Percentiles rank a stretch among this genome's conserved stretches.
Evolutionary conservation across 1,140 invertebrate genomes (phyloP).

Genomic region (Papilio xuthus): DNA sequence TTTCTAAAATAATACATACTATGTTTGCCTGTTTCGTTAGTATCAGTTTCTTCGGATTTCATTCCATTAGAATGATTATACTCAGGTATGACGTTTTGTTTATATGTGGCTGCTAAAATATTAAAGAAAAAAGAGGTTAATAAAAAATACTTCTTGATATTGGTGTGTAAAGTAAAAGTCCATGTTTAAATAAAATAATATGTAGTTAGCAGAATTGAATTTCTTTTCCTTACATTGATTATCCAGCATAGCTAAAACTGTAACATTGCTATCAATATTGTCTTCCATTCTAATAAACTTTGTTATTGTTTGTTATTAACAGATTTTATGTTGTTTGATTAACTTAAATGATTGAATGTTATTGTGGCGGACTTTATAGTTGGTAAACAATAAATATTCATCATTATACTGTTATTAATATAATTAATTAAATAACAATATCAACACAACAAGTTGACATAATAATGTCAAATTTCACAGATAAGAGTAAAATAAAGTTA

Average conservation of each 20-base stretch:
- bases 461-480: no score
- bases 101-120: conserved; percentile 53
- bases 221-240: conserved; percentile 59
- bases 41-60: conserved; percentile 57
- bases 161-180: background rate
- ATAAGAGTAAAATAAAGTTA: no score
- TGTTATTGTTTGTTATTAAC: background rate
- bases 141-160: conserved; percentile 15
- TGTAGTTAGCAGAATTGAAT: background rate
- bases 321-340: background rate
- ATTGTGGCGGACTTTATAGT: background rate
- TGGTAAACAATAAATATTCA: background rate
- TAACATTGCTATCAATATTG: conserved; percentile 64
- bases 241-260: conserved; percentile 65
- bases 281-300: conserved; percentile 54
- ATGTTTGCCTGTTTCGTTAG: conserved; percentile 63
- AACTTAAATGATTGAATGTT: background rate
- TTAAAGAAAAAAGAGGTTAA: conserved; percentile 24
- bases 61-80: conserved; percentile 55
- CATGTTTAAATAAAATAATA: background rate
- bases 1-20: conserved; percentile 51
- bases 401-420: no score
- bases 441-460: no score
- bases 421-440: no score
- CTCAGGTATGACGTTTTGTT: conserved; percentile 55